A percentile compares a stretch with the other conserved stretches of the same genome.
These are phyloP conservation scores for Philopedon plagiatum DNA, from an alignment of 2,888 invertebrate species.

Conservation along the genomic window DNA sequence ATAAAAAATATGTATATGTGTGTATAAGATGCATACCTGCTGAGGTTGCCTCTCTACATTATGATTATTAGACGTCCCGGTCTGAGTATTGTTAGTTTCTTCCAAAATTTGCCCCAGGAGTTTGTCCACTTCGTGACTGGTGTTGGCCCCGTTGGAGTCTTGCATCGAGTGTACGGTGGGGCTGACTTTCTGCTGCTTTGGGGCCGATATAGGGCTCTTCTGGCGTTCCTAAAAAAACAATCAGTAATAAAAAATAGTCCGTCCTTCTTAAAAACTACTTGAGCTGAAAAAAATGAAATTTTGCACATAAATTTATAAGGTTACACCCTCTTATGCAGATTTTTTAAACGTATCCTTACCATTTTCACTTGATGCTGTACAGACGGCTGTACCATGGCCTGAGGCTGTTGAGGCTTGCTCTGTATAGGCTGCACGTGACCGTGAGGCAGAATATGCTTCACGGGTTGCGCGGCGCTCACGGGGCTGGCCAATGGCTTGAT, in stretches of 20 bases:
- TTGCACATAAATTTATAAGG: too few relatives aligned
- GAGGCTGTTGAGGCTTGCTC: constrained; percentile 56
- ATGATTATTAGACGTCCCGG: constrained; percentile 50
- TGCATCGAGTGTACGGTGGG: constrained; percentile 53
- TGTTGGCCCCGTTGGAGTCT: constrained; percentile 56
- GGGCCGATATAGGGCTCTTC: constrained; percentile 52
- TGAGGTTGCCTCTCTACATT: constrained; percentile 55
- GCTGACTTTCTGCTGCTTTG: constrained; percentile 57
- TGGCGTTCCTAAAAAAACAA: constrained; percentile 50
- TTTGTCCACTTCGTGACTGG: constrained; percentile 65
- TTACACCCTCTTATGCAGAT: too few relatives aligned
- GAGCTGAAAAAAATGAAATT: not conserved
- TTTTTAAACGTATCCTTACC: constrained; percentile 20
- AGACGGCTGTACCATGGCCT: constrained; percentile 64
- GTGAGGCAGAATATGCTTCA: constrained; percentile 61
- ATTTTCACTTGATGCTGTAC: constrained; percentile 55
- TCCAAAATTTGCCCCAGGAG: constrained; percentile 65
- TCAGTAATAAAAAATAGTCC: too few relatives aligned
- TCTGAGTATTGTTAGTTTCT: constrained; percentile 55
- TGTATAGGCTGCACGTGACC: constrained; percentile 59
- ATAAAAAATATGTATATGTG: too few relatives aligned
- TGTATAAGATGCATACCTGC: constrained; percentile 46
- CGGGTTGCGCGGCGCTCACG: constrained; percentile 55
- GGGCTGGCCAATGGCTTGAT: constrained; percentile 57
- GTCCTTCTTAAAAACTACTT: too few relatives aligned